phyloP scores from a whole-genome alignment of 2,888 invertebrate species.

The Sphaeridia pumilis region DNA sequence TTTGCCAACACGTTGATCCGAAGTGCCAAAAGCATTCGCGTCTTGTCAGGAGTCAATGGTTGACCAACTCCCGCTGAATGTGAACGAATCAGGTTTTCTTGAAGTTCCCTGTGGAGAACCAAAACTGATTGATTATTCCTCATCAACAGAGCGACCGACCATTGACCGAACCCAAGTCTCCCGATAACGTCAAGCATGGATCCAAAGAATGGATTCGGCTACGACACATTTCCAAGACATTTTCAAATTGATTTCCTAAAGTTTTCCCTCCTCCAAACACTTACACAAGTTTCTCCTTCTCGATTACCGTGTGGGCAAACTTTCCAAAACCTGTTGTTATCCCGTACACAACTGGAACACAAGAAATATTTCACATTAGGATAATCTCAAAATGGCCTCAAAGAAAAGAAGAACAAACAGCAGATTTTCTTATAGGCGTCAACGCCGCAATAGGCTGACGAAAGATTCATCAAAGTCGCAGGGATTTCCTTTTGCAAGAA shows the following conservation, averaged over 20 bases:
- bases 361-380: too few relatives aligned
- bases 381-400: too few relatives aligned
- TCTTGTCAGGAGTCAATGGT: constrained; percentile 48
- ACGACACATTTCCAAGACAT: background rate
- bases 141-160: too few relatives aligned
- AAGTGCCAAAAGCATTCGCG: constrained; percentile 51
- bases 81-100: constrained; percentile 53
- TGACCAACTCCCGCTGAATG: constrained; percentile 55
- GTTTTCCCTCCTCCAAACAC: constrained; percentile 34
- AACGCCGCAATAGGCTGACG: too few relatives aligned
- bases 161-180: too few relatives aligned
- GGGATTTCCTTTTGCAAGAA: too few relatives aligned
- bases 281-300: constrained; percentile 48
- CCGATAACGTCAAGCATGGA: background rate
- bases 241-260: too few relatives aligned
- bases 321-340: constrained; percentile 58
- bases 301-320: constrained; percentile 49
- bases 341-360: constrained; percentile 43
- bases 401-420: constrained; percentile 6
- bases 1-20: constrained; percentile 56
- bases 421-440: constrained; percentile 4
- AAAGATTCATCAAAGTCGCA: too few relatives aligned
- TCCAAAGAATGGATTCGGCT: background rate
- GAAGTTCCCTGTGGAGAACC: constrained; percentile 50
- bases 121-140: too few relatives aligned